These are phyloP conservation scores for Syrphus vitripennis DNA, from an alignment of 2,888 invertebrate genomes.

Conservation along the genomic window DNA sequence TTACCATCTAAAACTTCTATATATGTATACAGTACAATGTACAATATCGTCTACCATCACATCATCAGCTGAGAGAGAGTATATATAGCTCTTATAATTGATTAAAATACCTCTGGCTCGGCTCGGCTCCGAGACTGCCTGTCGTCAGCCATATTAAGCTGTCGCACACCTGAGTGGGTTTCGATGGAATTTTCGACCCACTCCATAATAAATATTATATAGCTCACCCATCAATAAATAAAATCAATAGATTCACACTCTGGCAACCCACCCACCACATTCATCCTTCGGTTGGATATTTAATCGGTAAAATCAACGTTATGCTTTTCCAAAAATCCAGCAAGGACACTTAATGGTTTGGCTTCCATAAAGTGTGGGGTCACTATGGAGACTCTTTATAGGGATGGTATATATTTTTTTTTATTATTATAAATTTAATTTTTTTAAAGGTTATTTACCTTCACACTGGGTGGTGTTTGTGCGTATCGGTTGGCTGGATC, in stretches of 20 bases:
- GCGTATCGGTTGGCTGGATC: conserved; percentile 11
- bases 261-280: not conserved
- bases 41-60: not conserved
- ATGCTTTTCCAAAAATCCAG: not conserved
- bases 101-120: conserved; percentile 23
- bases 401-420: not conserved
- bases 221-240: conserved; percentile 32
- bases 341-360: conserved; percentile 13
- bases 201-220: not conserved
- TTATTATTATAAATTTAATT: conserved; percentile 34
- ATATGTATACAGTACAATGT: not conserved
- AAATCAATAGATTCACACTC: conserved; percentile 55
- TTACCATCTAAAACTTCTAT: not conserved
- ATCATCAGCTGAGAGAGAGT: not conserved
- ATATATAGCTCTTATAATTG: conserved; percentile 15
- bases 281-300: not conserved
- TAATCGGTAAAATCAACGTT: conserved; percentile 20
- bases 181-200: not conserved
- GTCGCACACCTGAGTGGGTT: conserved; percentile 23
- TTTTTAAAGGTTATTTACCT: conserved; percentile 22
- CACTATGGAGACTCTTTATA: not conserved
- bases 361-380: not conserved
- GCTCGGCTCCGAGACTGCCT: not conserved
- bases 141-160: conserved; percentile 1
- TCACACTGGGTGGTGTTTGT: not conserved